Conservation (phyloP, 2,797 vertebrate species). For the Tenualosa thibaudeaui region DNA sequence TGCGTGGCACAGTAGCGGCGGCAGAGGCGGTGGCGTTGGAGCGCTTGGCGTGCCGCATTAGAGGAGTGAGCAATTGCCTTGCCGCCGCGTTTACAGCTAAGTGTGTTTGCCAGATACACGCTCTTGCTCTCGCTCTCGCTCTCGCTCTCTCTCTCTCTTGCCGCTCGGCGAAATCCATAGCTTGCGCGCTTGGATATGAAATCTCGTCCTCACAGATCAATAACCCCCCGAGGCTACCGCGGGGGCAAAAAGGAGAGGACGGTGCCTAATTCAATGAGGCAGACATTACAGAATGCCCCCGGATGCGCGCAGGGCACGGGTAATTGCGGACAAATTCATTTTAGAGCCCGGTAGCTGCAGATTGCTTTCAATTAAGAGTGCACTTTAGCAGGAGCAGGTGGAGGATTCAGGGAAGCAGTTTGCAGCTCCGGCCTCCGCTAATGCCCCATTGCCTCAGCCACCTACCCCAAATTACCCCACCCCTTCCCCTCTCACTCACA, state of each 20-base stretch:
- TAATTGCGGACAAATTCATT: constrained; percentile 90
- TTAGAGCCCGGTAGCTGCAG: constrained; percentile 82
- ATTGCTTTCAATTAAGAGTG: constrained; percentile 92
- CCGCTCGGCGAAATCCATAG: constrained; percentile 58
- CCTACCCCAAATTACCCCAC: neutral
- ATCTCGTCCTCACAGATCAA: constrained; percentile 78
- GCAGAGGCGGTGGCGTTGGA: constrained; percentile 53
- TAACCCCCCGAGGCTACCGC: constrained; percentile 74
- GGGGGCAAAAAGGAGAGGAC: constrained; percentile 69
- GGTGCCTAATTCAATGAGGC: constrained; percentile 85
- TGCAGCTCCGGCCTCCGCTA: neutral
- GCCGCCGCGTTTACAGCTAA: constrained; percentile 53
- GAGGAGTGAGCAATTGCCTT: constrained; percentile 64
- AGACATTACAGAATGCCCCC: constrained; percentile 75
- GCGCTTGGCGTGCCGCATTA: constrained; percentile 60
- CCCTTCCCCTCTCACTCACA: neutral
- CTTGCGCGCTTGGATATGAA: constrained; percentile 62
- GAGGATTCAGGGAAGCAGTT: neutral
- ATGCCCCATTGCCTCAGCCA: neutral
- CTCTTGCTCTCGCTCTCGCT: constrained; percentile 18
- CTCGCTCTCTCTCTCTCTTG: neutral
- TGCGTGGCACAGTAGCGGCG: neutral
- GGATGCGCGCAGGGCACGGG: constrained; percentile 78
- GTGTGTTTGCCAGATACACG: constrained; percentile 49
- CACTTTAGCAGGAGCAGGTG: constrained; percentile 64